These are phyloP conservation scores for Cydia pomonella DNA, from an alignment of 1,140 invertebrate genomes.

Conservation along the genomic window DNA sequence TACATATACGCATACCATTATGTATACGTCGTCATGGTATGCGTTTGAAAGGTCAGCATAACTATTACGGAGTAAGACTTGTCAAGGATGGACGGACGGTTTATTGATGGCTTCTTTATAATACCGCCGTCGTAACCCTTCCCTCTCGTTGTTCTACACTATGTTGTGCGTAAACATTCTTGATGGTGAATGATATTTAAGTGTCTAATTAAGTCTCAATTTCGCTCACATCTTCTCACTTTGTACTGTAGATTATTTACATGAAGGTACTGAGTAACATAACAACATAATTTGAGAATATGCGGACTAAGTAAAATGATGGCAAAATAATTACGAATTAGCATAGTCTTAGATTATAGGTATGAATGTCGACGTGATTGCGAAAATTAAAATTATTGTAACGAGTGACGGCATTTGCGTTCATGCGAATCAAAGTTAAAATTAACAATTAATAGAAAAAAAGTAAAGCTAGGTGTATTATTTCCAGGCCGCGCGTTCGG, in stretches of 20 bases:
- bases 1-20: conserved; percentile 42
- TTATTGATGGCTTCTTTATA: conserved; percentile 15
- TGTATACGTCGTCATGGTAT: background rate
- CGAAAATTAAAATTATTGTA: background rate
- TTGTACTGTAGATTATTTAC: no score
- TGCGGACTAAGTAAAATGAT: no score
- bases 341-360: no score
- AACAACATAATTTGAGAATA: no score
- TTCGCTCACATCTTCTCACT: no score
- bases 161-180: background rate
- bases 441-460: conserved; percentile 26
- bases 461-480: conserved; percentile 7
- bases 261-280: no score
- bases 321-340: no score
- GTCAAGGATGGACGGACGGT: conserved; percentile 15
- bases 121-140: background rate
- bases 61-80: background rate
- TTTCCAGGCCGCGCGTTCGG: conserved; percentile 53
- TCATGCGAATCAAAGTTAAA: conserved; percentile 7
- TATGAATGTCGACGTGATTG: no score
- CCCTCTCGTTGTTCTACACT: background rate
- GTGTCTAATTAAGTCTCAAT: no score
- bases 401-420: background rate
- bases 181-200: no score
- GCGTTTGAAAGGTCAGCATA: conserved; percentile 17